These are phyloP conservation scores for Casuarius casuarius DNA, from an alignment of 2,113 vertebrate genomes.

Conservation along the genomic window DNA sequence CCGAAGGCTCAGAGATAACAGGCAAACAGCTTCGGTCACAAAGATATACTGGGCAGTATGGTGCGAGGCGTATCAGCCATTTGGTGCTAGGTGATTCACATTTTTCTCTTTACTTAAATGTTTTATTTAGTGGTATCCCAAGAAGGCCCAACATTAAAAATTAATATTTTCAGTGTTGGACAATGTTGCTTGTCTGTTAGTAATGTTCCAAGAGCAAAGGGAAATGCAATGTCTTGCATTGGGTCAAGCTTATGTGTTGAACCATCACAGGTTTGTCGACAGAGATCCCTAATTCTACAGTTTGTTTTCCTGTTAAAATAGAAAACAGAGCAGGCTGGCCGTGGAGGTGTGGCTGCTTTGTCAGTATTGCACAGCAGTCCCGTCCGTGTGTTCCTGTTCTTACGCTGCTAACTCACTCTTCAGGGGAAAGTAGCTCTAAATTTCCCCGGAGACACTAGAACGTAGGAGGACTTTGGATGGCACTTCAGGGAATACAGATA, in stretches of 20 bases:
- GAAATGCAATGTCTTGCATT: background rate
- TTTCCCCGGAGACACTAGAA: background rate
- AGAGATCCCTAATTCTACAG: background rate
- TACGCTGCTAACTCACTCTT: background rate
- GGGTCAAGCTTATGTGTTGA: background rate
- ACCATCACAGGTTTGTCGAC: background rate
- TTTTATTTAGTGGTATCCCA: background rate
- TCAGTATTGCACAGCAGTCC: background rate
- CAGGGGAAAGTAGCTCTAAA: background rate
- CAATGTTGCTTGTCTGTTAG: background rate
- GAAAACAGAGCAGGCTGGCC: background rate
- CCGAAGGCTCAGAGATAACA: background rate
- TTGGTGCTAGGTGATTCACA: accelerated
- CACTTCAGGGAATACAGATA: background rate
- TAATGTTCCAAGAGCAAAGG: background rate
- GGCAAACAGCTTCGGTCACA: background rate
- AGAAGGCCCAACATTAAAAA: background rate
- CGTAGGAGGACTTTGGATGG: background rate
- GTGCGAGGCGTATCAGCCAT: accelerated
- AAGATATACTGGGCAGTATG: background rate
- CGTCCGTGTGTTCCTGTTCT: background rate
- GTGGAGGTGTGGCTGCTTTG: background rate
- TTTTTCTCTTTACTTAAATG: background rate
- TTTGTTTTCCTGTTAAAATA: background rate
- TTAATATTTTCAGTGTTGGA: background rate